Percentiles rank a stretch among this genome's conserved stretches.
These are phyloP conservation scores for Cheilosia vulpina DNA, from an alignment of 2,888 invertebrate species.

Conservation along the genomic window DNA sequence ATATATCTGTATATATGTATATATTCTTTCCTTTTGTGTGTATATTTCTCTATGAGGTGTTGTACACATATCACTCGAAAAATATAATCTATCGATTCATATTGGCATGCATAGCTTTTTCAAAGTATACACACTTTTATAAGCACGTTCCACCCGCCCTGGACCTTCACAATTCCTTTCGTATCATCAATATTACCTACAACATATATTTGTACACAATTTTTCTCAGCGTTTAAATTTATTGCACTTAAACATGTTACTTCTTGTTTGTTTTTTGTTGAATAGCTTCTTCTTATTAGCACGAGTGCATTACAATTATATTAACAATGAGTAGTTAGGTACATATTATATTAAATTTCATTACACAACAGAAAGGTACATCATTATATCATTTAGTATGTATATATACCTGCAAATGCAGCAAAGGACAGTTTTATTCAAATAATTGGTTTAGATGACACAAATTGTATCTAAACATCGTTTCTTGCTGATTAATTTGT, in stretches of 20 bases:
- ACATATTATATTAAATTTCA: constrained; percentile 31
- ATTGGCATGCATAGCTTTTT: constrained; percentile 34
- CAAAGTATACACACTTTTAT: not conserved
- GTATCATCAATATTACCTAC: not conserved
- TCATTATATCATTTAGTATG: constrained; percentile 31
- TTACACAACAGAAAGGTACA: constrained; percentile 47
- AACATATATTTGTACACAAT: constrained; percentile 19
- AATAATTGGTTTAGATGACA: constrained; percentile 31
- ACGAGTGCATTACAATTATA: constrained; percentile 43
- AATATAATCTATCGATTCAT: constrained; percentile 56
- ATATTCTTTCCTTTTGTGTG: constrained; percentile 20
- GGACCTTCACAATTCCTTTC: constrained; percentile 10
- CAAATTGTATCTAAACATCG: constrained; percentile 29
- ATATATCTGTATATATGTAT: constrained; percentile 15
- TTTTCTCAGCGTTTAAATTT: constrained; percentile 13
- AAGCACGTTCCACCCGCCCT: not conserved
- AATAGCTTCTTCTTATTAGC: constrained; percentile 18
- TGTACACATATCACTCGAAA: constrained; percentile 74
- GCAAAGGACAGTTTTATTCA: constrained; percentile 20
- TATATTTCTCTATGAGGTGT: constrained; percentile 70
- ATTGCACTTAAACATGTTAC: constrained; percentile 9
- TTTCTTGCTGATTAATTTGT: constrained; percentile 5
- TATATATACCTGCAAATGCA: constrained; percentile 9
- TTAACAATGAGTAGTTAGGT: constrained; percentile 56
- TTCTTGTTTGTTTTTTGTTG: not conserved